Evolutionary conservation across 1,140 invertebrate genomes (phyloP), one percentile per base, ranked within the genome.

Genomic region (Cotesia chilonis): DNA sequence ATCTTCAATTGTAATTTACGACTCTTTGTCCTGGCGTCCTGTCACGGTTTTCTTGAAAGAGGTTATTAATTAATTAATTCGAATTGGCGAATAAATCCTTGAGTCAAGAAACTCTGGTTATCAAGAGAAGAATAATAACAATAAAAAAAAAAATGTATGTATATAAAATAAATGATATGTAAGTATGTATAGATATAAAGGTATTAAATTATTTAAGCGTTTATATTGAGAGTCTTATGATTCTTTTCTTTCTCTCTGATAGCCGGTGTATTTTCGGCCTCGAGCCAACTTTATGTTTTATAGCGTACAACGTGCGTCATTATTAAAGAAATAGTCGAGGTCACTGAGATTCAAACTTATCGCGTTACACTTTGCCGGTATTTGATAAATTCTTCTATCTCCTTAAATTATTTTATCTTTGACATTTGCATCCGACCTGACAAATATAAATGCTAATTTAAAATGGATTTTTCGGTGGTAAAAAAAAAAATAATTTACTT

Each of bases 231-330:
- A 41, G 35, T 66, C 64, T 41, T 20, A 38, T 14, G 28, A 55
- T 65, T 59, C 14, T n/a, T 60, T 51, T 14, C 28, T 51, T 35
- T 71, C 47, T 68, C 66, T 71, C 35, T 14, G 41, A 47, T 47
- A 47, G 41, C 41, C 20, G 14, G 59, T 71, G 47, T 71, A 63
- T 70, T 71, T 64, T 71, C 69, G 60, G 69, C 69, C 38, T 54
- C 38, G 14, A 47, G 68, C 69, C 38, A 63, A 64, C n/a, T 63
- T 64, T 60, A 35, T 60, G 55, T 60, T 47, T 71, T 63, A 71
- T 71, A 71, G 47, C 47, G 60, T 52, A 71, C 66, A 51, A 68
- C 55, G 64, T 74, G 73, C 73, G 73, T 74, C 73, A 71, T 71
- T 67, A 71, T 74, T 71, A 74, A 71, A 68, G 57, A 68, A 69